phyloP scores from a whole-genome alignment of 2,113 vertebrate genomes.

The Myocastor coypus region DNA sequence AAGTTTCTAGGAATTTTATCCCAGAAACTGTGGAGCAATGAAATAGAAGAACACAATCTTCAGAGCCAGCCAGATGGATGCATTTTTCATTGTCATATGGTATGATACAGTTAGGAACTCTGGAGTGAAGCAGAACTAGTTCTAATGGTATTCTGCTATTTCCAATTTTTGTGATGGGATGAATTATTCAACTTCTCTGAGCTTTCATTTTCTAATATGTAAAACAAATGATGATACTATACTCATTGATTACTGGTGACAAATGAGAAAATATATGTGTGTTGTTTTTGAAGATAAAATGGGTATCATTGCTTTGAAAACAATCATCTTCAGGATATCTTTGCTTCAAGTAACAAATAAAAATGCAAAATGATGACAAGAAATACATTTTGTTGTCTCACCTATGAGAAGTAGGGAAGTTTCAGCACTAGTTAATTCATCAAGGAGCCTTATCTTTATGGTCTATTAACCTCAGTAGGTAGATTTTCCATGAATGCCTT shows the following conservation, averaged over 20 bases:
- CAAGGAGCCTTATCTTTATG: background rate
- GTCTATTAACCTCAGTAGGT: background rate
- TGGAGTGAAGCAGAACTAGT: conserved; percentile 25
- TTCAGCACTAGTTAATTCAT: background rate
- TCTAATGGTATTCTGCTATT: conserved; percentile 4
- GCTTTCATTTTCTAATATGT: conserved; percentile 31
- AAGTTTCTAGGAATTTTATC: background rate
- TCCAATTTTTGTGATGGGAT: conserved; percentile 30
- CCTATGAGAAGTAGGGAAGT: background rate
- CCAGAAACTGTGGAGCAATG: background rate
- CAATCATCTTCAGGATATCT: background rate
- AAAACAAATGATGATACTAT: conserved; percentile 5
- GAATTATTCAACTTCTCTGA: conserved; percentile 36
- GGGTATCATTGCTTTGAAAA: background rate
- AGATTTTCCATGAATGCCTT: background rate
- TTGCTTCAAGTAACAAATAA: conserved; percentile 41
- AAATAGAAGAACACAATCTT: background rate
- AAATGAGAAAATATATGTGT: background rate
- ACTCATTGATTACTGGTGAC: background rate
- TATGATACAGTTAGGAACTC: background rate
- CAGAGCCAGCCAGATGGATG: background rate
- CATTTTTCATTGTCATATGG: background rate
- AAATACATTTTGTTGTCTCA: conserved; percentile 6
- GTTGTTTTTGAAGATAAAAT: background rate
- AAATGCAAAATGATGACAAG: conserved; percentile 1